Percentiles rank a stretch among this genome's conserved stretches.
Conservation (phyloP, 1,140 invertebrate genomes). For the Pogonus chalceus region DNA sequence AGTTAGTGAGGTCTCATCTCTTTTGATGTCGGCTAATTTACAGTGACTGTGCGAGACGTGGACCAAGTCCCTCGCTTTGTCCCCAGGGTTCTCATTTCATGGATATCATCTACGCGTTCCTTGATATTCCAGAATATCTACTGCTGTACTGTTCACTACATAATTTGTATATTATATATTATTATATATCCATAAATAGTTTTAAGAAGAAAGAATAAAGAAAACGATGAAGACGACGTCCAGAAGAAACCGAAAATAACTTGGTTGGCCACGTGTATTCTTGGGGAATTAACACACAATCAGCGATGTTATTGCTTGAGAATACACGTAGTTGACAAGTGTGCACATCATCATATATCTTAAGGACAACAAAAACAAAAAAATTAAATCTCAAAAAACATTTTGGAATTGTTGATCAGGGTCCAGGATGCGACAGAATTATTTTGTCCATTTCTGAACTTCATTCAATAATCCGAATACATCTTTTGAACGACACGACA, state of each 20-base stretch:
- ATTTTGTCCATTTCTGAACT: neutral
- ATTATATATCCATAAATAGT: too few species aligned
- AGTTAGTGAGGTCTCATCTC: neutral
- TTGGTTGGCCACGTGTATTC: conserved; percentile 87
- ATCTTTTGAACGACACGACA: neutral
- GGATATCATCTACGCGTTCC: too few species aligned
- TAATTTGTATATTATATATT: too few species aligned
- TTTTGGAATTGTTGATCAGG: conserved; percentile 1
- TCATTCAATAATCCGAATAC: neutral
- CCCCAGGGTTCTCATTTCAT: too few species aligned
- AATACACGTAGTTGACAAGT: conserved; percentile 90
- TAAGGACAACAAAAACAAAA: neutral
- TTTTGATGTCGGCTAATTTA: conserved; percentile 3
- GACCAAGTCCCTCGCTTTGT: neutral
- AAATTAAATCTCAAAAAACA: neutral
- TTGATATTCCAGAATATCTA: too few species aligned
- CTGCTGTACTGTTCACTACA: too few species aligned
- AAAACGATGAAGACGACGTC: conserved; percentile 6
- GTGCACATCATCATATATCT: conserved; percentile 7
- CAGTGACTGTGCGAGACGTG: neutral
- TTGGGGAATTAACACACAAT: conserved; percentile 91
- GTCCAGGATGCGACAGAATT: conserved; percentile 1
- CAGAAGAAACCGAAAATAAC: conserved; percentile 32
- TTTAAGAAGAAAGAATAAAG: neutral
- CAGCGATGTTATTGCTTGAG: conserved; percentile 93